phyloP scores from a whole-genome alignment of 2,797 vertebrate species.

The Sebastes trivittatus region DNA sequence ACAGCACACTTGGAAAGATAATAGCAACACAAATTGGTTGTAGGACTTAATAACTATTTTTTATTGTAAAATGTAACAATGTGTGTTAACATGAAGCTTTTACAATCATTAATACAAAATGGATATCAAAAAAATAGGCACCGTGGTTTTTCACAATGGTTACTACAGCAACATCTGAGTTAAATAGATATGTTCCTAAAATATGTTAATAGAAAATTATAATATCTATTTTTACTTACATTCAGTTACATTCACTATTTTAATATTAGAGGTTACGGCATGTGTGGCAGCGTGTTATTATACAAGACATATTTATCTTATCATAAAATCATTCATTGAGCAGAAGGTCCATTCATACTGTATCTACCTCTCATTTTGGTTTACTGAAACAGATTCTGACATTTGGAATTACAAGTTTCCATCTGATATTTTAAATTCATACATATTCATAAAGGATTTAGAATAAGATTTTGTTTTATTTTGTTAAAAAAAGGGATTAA shows the following conservation, averaged over 20 bases:
- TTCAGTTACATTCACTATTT: slow-evolving; percentile 42
- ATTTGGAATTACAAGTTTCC: slow-evolving; percentile 7
- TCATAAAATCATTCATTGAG: slow-evolving; percentile 19
- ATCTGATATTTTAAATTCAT: background rate
- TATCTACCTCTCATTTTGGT: slow-evolving; percentile 21
- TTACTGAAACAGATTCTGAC: slow-evolving; percentile 10
- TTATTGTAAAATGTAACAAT: slow-evolving; percentile 77
- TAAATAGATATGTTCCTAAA: slow-evolving; percentile 34
- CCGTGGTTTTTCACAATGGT: slow-evolving; percentile 38
- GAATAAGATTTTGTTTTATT: background rate
- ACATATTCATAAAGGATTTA: background rate
- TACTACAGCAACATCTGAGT: slow-evolving; percentile 22
- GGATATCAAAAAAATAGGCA: slow-evolving; percentile 62
- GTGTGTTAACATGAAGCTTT: slow-evolving; percentile 59
- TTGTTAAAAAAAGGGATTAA: background rate
- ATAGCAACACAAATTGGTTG: slow-evolving; percentile 65
- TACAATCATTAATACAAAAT: slow-evolving; percentile 67
- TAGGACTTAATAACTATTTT: slow-evolving; percentile 60
- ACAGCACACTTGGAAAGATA: slow-evolving; percentile 46
- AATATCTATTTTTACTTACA: slow-evolving; percentile 20
- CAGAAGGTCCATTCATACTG: slow-evolving; percentile 17
- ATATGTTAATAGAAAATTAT: slow-evolving; percentile 11
- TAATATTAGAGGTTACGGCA: slow-evolving; percentile 26
- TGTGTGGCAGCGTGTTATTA: slow-evolving; percentile 30
- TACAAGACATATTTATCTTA: slow-evolving; percentile 20